These are phyloP conservation scores for Neopipo cinnamomea DNA, from an alignment of 2,113 vertebrate species.

Conservation along the genomic window DNA sequence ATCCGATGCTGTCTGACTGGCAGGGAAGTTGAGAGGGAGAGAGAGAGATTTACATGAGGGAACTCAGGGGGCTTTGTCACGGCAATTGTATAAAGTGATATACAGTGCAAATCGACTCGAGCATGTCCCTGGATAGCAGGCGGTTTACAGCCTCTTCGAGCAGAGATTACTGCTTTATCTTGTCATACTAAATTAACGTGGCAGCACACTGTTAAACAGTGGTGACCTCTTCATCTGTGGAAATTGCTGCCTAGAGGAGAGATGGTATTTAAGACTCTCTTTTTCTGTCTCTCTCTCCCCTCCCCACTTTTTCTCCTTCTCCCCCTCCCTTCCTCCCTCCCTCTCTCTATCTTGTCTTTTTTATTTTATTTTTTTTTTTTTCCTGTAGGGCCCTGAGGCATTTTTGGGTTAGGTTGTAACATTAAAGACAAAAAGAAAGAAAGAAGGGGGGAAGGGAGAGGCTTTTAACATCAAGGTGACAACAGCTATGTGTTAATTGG, in stretches of 20 bases:
- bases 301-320: neutral
- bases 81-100: slow-evolving; percentile 89
- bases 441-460: slow-evolving; percentile 59
- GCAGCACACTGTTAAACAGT: slow-evolving; percentile 80
- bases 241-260: slow-evolving; percentile 77
- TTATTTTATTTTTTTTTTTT: neutral
- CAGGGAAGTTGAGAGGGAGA: slow-evolving; percentile 69
- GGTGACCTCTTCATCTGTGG: slow-evolving; percentile 92
- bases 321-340: neutral
- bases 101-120: slow-evolving; percentile 83
- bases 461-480: slow-evolving; percentile 78
- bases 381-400: slow-evolving; percentile 11
- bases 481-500: slow-evolving; percentile 81
- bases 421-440: slow-evolving; percentile 60
- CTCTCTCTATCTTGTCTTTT: neutral
- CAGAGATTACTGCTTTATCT: slow-evolving; percentile 95
- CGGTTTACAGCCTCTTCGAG: slow-evolving; percentile 79
- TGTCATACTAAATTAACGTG: slow-evolving; percentile 95
- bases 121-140: slow-evolving; percentile 80
- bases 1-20: slow-evolving; percentile 77
- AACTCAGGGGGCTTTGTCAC: slow-evolving; percentile 83
- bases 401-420: slow-evolving; percentile 58
- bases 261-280: slow-evolving; percentile 70
- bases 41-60: slow-evolving; percentile 81
- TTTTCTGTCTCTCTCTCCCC: neutral